Evolutionary conservation across 92 coral and sea anemone genomes (phyloP).

Genomic region (Pocillopora grandis): DNA sequence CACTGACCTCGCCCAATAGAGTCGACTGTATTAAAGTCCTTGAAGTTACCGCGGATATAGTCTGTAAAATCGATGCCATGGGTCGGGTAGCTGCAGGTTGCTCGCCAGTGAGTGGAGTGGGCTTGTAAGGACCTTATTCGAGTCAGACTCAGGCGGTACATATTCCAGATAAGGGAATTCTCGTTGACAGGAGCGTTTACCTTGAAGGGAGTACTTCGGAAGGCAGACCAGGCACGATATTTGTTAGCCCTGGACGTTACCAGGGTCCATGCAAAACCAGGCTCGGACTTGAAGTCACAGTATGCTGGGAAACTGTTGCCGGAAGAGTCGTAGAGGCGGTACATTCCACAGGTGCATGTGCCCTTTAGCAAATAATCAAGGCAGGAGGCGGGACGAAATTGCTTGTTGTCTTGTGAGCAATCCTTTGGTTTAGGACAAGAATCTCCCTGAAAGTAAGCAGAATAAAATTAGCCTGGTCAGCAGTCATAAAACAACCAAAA

Average conservation of each 20-base stretch:
- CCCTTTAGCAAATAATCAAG: constrained; percentile 35
- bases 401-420: not conserved
- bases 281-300: constrained; percentile 59
- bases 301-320: constrained; percentile 42
- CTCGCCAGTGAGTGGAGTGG: constrained; percentile 78
- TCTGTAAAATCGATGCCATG: constrained; percentile 70
- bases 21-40: constrained; percentile 54
- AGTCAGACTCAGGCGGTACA: constrained; percentile 38
- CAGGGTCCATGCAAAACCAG: constrained; percentile 55
- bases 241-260: constrained; percentile 47
- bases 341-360: constrained; percentile 23
- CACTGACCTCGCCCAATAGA: not conserved
- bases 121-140: constrained; percentile 56
- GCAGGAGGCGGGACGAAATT: constrained; percentile 30
- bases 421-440: not conserved
- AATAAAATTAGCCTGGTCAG: too few species aligned
- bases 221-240: not conserved
- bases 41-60: constrained; percentile 70
- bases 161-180: constrained; percentile 33
- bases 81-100: constrained; percentile 74
- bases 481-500: too few species aligned
- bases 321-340: constrained; percentile 34
- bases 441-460: too few species aligned
- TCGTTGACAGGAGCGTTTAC: constrained; percentile 39
- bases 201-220: not conserved